Base-by-base conservation (phyloP, 2,113 vertebrate species). In the Esox niger region DNA sequence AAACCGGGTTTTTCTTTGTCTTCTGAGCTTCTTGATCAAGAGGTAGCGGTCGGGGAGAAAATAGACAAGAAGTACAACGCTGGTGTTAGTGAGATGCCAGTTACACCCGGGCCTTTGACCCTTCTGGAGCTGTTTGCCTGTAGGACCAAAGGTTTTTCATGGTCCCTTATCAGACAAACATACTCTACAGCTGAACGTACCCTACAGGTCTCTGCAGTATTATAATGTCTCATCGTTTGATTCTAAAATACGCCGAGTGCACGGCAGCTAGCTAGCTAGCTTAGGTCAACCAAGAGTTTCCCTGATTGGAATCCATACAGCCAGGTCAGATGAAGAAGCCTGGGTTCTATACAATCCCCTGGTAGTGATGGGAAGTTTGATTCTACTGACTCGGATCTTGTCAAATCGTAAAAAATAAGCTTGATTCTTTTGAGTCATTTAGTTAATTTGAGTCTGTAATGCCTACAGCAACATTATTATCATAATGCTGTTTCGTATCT, bases 11-110 rank as follows among this genome's bases (percentile, higher is more conserved):
- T 73, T 84, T 84, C 73, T 83, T 88, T 87, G 75, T 87, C 79
- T 88, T 81, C 77, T 30, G 55, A 81, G 73, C 77, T 60, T 72
- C 80, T 75, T 84, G 82, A 85, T 89, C 83, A 80, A 69, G 62
- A 33, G 61, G 21, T 11, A 47, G 76, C 64, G 9, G 59, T 11
- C 21, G 31, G n/a, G 74, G 70, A 78, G 80, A 68, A 79, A 79
- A 67, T 38, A 49, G 80, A 81, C 70, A 66, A 27, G 54, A 7
- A 71, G 68, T 74, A 77, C 57, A 43, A 79, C 57, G 57, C 29
- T 46, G 68, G 49, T 74, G 68, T 82, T 65, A 72, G 63, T 32
- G 7, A 81, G 75, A 87, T 77, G 86, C 59, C 77, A 75, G 69
- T 80, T 66, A 71, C 2, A 5, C 47, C 47, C n/a, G 15, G 47